A percentile compares a stretch with the other conserved stretches of the same genome.
Evolutionary conservation across 2,113 vertebrate species (phyloP).

Genomic region (Oreotrochilus melanogaster): DNA sequence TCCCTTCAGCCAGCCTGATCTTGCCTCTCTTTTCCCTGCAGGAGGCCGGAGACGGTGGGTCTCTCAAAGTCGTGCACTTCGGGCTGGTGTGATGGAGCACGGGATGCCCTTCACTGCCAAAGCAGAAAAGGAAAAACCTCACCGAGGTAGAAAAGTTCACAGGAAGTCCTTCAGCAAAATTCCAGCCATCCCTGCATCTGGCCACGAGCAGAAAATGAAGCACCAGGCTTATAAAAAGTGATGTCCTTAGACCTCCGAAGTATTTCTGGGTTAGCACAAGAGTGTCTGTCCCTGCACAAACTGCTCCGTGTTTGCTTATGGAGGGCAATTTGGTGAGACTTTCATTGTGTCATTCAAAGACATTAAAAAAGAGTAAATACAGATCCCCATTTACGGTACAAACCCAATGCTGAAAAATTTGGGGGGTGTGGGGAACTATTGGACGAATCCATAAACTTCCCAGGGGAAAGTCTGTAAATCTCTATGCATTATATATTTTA

Average conservation of each 20-base stretch:
- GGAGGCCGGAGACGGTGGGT: conserved; percentile 65
- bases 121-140: background rate
- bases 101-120: background rate
- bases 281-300: fast-evolving
- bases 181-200: background rate
- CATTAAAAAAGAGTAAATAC: background rate
- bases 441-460: background rate
- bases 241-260: background rate
- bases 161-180: fast-evolving
- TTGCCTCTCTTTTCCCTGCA: conserved; percentile 51
- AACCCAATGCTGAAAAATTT: background rate
- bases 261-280: background rate
- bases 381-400: fast-evolving
- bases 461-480: conserved; percentile 28
- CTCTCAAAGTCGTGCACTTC: conserved; percentile 86
- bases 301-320: background rate
- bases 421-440: background rate
- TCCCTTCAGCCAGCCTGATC: background rate
- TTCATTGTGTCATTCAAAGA: background rate
- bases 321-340: background rate
- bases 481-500: conserved; percentile 62
- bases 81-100: conserved; percentile 82
- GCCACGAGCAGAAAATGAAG: background rate
- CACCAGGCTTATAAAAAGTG: background rate
- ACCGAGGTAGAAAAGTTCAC: fast-evolving